Evolutionary conservation across 2,113 vertebrate genomes (phyloP).

Genomic region (Craseonycteris thonglongyai): DNA sequence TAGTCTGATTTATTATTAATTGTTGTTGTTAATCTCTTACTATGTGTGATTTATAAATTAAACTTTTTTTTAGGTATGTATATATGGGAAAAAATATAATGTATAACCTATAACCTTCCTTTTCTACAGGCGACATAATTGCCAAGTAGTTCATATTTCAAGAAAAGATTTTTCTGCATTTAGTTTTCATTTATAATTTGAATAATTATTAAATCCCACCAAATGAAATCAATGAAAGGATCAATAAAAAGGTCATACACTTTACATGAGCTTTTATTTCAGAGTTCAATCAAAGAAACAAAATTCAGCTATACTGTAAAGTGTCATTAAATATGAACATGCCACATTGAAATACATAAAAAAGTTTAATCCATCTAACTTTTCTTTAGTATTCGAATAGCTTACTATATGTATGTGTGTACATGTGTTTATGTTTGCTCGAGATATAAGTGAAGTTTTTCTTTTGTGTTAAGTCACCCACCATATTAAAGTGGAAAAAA

Average conservation of each 20-base stretch:
- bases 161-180: neutral
- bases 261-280: neutral
- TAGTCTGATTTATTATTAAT: neutral
- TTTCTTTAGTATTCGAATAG: neutral
- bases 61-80: neutral
- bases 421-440: neutral
- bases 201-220: neutral
- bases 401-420: rapidly evolving
- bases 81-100: neutral
- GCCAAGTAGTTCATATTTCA: neutral
- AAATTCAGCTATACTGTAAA: neutral
- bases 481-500: neutral
- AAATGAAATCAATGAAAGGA: neutral
- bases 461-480: neutral
- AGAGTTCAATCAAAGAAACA: neutral
- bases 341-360: neutral
- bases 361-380: neutral
- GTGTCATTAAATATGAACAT: neutral
- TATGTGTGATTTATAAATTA: neutral
- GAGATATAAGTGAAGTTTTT: neutral
- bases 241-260: neutral
- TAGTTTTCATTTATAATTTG: neutral
- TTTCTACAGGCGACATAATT: neutral
- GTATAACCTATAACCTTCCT: neutral
- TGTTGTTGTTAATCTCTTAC: neutral